Base-by-base conservation (phyloP, 2,797 vertebrate genomes). In the Nannoperca australis region DNA sequence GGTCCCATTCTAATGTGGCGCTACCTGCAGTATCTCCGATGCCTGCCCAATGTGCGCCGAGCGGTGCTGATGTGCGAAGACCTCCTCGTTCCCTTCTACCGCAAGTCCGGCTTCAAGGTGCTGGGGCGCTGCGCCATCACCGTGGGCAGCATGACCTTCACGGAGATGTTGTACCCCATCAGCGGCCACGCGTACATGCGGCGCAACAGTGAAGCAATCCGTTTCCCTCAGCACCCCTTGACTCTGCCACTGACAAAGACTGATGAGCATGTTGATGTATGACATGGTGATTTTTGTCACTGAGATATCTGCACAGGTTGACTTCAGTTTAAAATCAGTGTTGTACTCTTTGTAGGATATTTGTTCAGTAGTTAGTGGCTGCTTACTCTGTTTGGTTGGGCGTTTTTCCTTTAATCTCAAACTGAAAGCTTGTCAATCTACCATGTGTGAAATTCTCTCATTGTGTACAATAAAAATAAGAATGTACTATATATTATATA, bases 1-100 rank as follows among this genome's bases (percentile, higher is more conserved):
- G 97, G 98, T 72, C 96, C 96, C 77, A 92, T 97, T 50, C 94
- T 99, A 56, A 92, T 99, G 94, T 97, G 97, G 98, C 95, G 97
- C 1, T 98, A 98, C 95, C 95, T 99, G 90, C 96, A 96, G 87
- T 94, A 97, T 82, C 95, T 98, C 63, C 96, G 96, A 15, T 93
- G 96, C 79, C 93, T 96, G 85, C 96, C 96, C 9, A 92, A 89
- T 0, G 96, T 97, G 89, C 96, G 95, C 22, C 92, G 95, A 0
- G 97, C 97, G 0, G 81, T 94, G 79, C 96, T 99, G 79, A 99
- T 98, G 97, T 98, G 98, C 0, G 95, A 99, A 70, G 95, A 94
- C 2, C 87, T 93, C 72, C 94, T 99, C 50, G 93, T 99, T 59
- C 96, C 97, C 75, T 99, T 98, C 95, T 99, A 98, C 86, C 91